Evolutionary conservation across 2,797 vertebrate genomes (phyloP).

Genomic region (Myripristis jacobus): DNA sequence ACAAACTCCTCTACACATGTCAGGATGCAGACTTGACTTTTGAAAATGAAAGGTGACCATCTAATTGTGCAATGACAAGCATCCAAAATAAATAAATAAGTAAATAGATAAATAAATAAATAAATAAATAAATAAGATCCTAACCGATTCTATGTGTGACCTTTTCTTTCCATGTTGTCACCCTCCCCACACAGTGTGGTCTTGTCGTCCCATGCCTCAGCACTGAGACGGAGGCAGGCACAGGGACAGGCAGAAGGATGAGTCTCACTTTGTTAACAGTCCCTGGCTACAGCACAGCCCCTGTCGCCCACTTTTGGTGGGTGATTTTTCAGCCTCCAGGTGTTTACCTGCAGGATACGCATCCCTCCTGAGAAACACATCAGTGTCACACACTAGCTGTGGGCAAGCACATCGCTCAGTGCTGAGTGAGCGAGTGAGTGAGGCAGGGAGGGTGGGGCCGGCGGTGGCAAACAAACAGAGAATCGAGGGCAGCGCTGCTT

Average conservation of each 20-base stretch:
- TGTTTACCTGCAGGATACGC: slow-evolving; percentile 83
- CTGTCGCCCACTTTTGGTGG: slow-evolving; percentile 69
- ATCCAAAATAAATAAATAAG: background rate
- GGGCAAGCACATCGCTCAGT: slow-evolving; percentile 82
- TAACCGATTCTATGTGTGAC: background rate
- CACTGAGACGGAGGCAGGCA: slow-evolving; percentile 35
- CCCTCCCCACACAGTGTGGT: slow-evolving; percentile 31
- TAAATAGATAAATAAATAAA: too few relatives aligned
- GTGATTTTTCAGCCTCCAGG: slow-evolving; percentile 85
- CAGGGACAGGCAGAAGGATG: slow-evolving; percentile 65
- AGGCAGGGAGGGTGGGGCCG: slow-evolving; percentile 73
- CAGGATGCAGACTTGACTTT: slow-evolving; percentile 1
- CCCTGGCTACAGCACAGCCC: slow-evolving; percentile 72
- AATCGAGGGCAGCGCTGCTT: slow-evolving; percentile 79
- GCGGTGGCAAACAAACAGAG: slow-evolving; percentile 81
- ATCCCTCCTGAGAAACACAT: slow-evolving; percentile 85
- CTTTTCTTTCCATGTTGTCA: background rate
- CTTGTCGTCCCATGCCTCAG: slow-evolving; percentile 52
- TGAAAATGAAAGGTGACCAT: slow-evolving; percentile 21
- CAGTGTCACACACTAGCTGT: slow-evolving; percentile 80
- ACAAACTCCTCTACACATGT: background rate
- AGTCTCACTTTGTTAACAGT: slow-evolving; percentile 80
- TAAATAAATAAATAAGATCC: slow-evolving; percentile 16
- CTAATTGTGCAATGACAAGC: background rate
- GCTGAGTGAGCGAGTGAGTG: slow-evolving; percentile 69